A percentile compares a stretch with the other conserved stretches of the same genome.
These are phyloP conservation scores for Leptinotarsa tumamoca DNA, from an alignment of 2,888 invertebrate species.

Conservation along the genomic window DNA sequence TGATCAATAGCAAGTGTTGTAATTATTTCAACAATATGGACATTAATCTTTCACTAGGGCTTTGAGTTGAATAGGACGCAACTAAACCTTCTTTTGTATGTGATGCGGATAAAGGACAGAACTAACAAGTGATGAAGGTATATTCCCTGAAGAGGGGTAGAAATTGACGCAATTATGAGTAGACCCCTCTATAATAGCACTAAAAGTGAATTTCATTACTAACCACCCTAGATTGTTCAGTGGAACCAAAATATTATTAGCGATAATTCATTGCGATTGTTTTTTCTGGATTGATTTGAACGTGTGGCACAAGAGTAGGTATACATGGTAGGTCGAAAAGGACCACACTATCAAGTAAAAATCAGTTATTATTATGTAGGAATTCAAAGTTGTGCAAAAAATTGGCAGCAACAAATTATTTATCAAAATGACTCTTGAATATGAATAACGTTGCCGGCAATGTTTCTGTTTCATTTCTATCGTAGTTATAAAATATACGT, in stretches of 20 bases:
- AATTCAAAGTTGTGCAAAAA: too few species aligned
- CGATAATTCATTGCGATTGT: slow-evolving; percentile 10
- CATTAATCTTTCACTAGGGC: slow-evolving; percentile 23
- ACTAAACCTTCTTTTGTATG: slow-evolving; percentile 48
- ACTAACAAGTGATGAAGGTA: slow-evolving; percentile 53
- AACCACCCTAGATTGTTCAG: slow-evolving; percentile 38
- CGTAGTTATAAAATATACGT: too few species aligned
- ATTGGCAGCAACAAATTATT: too few species aligned
- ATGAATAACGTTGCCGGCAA: too few species aligned
- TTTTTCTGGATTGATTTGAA: not conserved
- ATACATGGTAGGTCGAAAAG: too few species aligned
- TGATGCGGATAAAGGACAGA: slow-evolving; percentile 46
- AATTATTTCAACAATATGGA: slow-evolving; percentile 27
- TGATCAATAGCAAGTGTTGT: slow-evolving; percentile 18
- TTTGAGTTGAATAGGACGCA: slow-evolving; percentile 30
- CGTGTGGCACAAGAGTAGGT: too few species aligned
- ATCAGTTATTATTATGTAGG: too few species aligned
- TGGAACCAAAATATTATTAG: slow-evolving; percentile 25
- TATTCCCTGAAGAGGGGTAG: slow-evolving; percentile 50
- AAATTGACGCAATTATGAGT: slow-evolving; percentile 54
- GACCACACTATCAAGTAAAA: too few species aligned
- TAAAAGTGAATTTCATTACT: slow-evolving; percentile 52
- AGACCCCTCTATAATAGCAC: slow-evolving; percentile 50
- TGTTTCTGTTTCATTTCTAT: too few species aligned
- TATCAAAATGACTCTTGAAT: too few species aligned